phyloP scores from a whole-genome alignment of 2,888 invertebrate genomes.

The Anorthoa munda region DNA sequence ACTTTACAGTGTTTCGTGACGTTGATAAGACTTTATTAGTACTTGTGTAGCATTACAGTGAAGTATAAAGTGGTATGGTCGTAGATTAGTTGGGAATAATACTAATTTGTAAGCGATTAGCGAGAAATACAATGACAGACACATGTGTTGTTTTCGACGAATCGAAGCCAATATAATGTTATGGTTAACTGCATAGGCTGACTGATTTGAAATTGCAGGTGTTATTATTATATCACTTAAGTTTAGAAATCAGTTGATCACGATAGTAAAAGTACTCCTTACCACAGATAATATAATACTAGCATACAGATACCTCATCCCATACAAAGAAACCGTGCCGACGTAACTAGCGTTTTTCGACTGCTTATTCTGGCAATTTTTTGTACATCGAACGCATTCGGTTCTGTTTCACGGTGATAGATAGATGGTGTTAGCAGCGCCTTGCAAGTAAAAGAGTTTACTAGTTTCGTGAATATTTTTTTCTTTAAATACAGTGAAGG shows the following conservation, averaged over 20 bases:
- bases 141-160: not conserved
- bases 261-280: not conserved
- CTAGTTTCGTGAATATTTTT: no score
- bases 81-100: not conserved
- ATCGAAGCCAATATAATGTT: not conserved
- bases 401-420: no score
- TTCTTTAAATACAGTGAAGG: no score
- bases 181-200: not conserved
- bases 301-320: no score
- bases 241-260: not conserved
- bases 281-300: no score
- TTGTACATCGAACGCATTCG: no score
- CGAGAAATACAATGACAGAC: not conserved
- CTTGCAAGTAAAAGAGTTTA: no score
- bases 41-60: slow-evolving; percentile 13
- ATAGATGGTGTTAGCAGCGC: no score
- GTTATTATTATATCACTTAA: not conserved
- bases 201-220: no score
- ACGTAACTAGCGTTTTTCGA: no score
- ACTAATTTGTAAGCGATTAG: slow-evolving; percentile 2
- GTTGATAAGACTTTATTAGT: slow-evolving; percentile 7
- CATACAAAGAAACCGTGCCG: no score
- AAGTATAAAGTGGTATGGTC: not conserved
- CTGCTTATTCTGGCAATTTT: no score
- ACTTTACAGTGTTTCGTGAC: not conserved